Evolutionary conservation across 1,140 invertebrate genomes (phyloP), one percentile per base, ranked within the genome.

Genomic region (Zaprionus inermis): DNA sequence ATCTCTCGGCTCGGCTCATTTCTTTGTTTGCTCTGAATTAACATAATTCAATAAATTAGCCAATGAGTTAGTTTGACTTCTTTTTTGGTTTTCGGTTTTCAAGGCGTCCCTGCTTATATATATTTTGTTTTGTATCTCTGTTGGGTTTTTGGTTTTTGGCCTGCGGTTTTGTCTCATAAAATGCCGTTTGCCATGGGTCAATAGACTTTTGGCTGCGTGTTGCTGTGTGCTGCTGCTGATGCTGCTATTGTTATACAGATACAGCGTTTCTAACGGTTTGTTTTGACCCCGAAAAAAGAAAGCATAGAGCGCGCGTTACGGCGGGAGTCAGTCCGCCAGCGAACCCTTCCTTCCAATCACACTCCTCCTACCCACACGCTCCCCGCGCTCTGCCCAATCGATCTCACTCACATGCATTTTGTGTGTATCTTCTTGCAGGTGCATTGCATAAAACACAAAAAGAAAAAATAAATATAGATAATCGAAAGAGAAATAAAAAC

Each of bases 11-110:
- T 2, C 7, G 32, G 63, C 54, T 20, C 59, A 65, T 52, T 56
- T 78, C 72, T 52, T 72, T 70, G 67, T 80, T 69, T 65, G 76
- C 64, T 68, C 54, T 38, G 55, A 70, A 55, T 72, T 79, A 76
- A 59, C 77, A 64, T 78, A 84, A 72, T 72, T 80, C 81, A 89
- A 80, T 89, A 88, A 89, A 84, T 89, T 80, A 74, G 69, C 72
- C 78, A 83, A 83, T 75, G 75, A 63, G 84, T 76, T 81, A 72
- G 70, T 79, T 67, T 80, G 51, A 36, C 61, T 24, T 49, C 56
- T 56, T 7, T 32, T 32, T 32, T 10, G 30, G 5, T 32, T 55
- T 44, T 30, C 32, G 49, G 22, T 52, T 61, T 67, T 76, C 58
- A 74, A 66, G 70, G 65, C 41, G 30, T 57, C 34, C 3, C 24